Conservation (phyloP, 2,113 vertebrate species). For the Nannospalax galili region DNA sequence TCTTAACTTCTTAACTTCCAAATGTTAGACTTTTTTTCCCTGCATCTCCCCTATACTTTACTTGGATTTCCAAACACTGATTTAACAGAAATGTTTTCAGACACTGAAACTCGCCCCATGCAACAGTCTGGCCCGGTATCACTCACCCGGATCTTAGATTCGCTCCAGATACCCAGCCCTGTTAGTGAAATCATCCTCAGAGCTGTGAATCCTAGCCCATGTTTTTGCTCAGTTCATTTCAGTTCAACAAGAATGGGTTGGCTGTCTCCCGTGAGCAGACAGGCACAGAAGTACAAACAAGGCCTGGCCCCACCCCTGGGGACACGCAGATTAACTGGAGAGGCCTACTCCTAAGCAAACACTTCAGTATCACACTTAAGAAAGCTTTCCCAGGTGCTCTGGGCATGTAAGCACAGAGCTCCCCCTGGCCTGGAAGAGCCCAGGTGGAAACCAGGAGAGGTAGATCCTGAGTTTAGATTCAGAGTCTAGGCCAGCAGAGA, state of each 20-base stretch:
- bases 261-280: neutral
- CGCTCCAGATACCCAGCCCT: neutral
- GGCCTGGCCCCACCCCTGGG: neutral
- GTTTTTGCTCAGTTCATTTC: neutral
- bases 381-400: neutral
- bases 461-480: neutral
- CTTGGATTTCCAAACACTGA: neutral
- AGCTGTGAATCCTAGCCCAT: neutral
- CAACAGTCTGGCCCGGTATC: neutral
- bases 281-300: neutral
- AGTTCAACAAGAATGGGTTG: neutral
- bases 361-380: neutral
- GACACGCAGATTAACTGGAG: neutral
- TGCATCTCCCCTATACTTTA: neutral
- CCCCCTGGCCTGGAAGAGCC: neutral
- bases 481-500: neutral
- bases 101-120: neutral
- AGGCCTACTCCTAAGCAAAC: neutral
- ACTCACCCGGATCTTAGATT: neutral
- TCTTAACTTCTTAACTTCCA: neutral
- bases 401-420: neutral
- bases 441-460: neutral
- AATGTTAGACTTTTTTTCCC: neutral
- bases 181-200: neutral
- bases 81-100: neutral